Base-by-base conservation (phyloP, 2,797 vertebrate species). In the Hyperoplus lanceolatus region DNA sequence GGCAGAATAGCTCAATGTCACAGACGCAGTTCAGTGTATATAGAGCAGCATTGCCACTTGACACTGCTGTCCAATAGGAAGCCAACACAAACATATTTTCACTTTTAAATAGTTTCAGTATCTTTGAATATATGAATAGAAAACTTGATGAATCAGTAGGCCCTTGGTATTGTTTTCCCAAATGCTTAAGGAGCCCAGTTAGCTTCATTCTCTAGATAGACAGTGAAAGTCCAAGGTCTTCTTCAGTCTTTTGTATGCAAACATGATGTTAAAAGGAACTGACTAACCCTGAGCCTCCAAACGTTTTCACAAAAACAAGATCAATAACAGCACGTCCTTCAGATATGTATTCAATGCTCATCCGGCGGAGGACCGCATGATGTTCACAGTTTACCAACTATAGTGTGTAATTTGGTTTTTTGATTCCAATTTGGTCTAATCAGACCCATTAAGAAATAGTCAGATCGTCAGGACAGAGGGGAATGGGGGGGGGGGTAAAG, bases 391-490 rank as follows among this genome's bases (percentile, higher is more conserved):
- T 65, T 83, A 74, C 62, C 65, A 78, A 85, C 59, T 69, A 76
- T 69, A 87, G 75, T 66, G 62, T 68, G 43, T 61, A 57, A 56
- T 60, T 11, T 45, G 43, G 10, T 45, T 45, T 45, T 79, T 71
- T 73, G 61, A 78, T 76, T 70, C 68, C 14, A 71, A 61, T 83
- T 74, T 73, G 65, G 73, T 90, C 67, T 82, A 78, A 88, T 91
- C 81, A 90, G 54, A 64, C 55, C 65, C 65, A 66, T 83, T 85
- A 49, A 78, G 79, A 66, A 50, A 68, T n/a, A 62, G 65, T 65
- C 64, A 72, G 72, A 81, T 84, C 79, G 66, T 8, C 45, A 69
- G 65, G 11, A 75, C 73, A 78, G 50, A 85, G 66, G 76, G 42
- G 56, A 46, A 67, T 55, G 61, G 70, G 43, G 42, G 53, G 53